Evolutionary conservation across 2,888 invertebrate species (phyloP), one percentile per base, ranked within the genome.

Genomic region (Therioaphis trifolii): DNA sequence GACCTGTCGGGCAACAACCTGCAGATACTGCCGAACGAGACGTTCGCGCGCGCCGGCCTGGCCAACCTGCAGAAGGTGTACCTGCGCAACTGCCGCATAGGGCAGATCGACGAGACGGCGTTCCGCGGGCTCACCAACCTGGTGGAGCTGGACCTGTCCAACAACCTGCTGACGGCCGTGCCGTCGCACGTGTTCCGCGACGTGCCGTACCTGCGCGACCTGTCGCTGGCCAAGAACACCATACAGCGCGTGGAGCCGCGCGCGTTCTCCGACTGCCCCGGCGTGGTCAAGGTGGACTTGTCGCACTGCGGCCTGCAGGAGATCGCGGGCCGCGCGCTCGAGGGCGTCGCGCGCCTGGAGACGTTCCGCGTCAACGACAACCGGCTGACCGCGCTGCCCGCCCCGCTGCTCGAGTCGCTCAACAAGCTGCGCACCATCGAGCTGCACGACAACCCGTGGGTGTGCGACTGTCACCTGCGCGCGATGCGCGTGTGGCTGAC

Each of bases 1-100:
- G 96, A 97, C 90, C 92, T 96, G 88, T 95, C 95, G 86, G 94
- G 94, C 86, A 97, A 96, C 89, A 94, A 95, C 89, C 91, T 97
- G 87, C 94, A 94, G 89, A 93, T 94, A 86, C 91, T 97, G 85
- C 93, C 95, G 71, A 92, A 93, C 86, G 95, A 95, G 88, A 94
- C 94, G 86, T 97, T 97, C 89, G 91, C 93, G 85, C 91, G 93
- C 86, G 93, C 94, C 46, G 94, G 94, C 85, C 91, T 97, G 85
- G 91, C 95, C 86, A 96, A 96, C 89, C 91, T 97, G 86, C 96
- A 97, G 89, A 92, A 94, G 88, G 92, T 96, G 85, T 96, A 94
- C 89, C 90, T 97, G 88, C 92, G 94, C 85, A 93, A 92, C 88
- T 96, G 96, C 89, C 93, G 93, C 87, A 93, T 97, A 88, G 94